Conservation (phyloP, 2,888 invertebrate species). For the Polydrusus cervinus region DNA sequence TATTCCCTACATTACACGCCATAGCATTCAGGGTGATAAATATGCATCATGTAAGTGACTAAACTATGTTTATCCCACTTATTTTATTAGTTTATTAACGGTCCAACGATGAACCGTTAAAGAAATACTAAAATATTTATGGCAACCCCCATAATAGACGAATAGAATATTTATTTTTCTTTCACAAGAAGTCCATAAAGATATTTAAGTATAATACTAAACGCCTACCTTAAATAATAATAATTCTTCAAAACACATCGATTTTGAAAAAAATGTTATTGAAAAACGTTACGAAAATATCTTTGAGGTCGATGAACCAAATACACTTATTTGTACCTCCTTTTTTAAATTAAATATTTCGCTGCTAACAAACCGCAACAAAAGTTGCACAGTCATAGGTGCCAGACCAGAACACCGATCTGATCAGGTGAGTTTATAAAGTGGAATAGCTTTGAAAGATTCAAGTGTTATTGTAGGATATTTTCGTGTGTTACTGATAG, state of each 20-base stretch:
- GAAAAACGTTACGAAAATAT: conserved; percentile 11
- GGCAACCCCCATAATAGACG: too few species aligned
- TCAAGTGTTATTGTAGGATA: conserved; percentile 11
- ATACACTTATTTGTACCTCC: not conserved
- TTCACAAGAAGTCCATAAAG: too few species aligned
- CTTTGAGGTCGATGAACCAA: conserved; percentile 26
- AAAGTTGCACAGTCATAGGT: conserved; percentile 34
- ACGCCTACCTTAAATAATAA: not conserved
- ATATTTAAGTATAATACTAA: too few species aligned
- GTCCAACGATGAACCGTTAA: not conserved
- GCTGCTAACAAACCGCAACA: conserved; percentile 27
- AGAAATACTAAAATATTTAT: conserved; percentile 5
- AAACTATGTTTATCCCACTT: too few species aligned
- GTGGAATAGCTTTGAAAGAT: not conserved
- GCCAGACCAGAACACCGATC: conserved; percentile 6
- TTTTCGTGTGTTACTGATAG: not conserved
- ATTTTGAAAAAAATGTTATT: conserved; percentile 4
- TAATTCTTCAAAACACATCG: conserved; percentile 1
- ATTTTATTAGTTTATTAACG: too few species aligned
- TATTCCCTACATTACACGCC: too few species aligned
- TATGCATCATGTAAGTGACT: too few species aligned
- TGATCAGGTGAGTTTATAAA: conserved; percentile 20
- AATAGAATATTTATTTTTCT: too few species aligned
- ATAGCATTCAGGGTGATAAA: too few species aligned
- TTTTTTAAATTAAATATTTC: conserved; percentile 29